These are phyloP conservation scores for Poecilia velifera DNA, from an alignment of 2,797 vertebrate species.

Conservation along the genomic window DNA sequence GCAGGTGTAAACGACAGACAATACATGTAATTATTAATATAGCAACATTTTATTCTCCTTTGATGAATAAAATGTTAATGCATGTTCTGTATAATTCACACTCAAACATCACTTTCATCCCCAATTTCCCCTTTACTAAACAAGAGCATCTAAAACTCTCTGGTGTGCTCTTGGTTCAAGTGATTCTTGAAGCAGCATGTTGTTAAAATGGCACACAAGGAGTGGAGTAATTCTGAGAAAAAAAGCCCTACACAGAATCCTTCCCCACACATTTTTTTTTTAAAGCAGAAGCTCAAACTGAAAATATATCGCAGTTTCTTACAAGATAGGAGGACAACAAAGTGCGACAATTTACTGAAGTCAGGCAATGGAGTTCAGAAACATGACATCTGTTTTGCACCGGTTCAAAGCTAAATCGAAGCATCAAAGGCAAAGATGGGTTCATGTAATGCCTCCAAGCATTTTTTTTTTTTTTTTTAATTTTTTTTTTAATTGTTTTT, in stretches of 20 bases:
- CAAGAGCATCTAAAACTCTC: constrained; percentile 25
- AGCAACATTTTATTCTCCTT: not conserved
- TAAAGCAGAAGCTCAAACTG: constrained; percentile 34
- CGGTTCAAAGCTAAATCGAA: constrained; percentile 51
- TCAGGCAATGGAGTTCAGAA: constrained; percentile 56
- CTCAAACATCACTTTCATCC: constrained; percentile 11
- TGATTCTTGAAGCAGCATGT: constrained; percentile 17
- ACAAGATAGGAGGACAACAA: constrained; percentile 28
- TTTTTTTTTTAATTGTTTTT: not conserved
- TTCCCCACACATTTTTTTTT: constrained; percentile 37
- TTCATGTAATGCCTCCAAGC: constrained; percentile 28
- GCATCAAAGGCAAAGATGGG: constrained; percentile 53
- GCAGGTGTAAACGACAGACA: not conserved
- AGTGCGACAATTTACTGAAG: constrained; percentile 52
- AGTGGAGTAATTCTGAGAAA: constrained; percentile 41
- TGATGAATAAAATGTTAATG: not conserved
- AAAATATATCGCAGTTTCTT: constrained; percentile 45
- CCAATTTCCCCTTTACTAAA: constrained; percentile 17
- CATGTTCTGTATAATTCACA: not conserved
- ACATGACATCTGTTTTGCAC: constrained; percentile 52
- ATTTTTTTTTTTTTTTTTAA: not conserved
- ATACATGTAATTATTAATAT: not conserved
- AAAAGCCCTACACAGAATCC: constrained; percentile 31
- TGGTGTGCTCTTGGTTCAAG: constrained; percentile 30
- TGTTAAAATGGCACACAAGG: constrained; percentile 41